Evolutionary conservation across 2,888 invertebrate species (phyloP).

Genomic region (Clepsis dumicolana): DNA sequence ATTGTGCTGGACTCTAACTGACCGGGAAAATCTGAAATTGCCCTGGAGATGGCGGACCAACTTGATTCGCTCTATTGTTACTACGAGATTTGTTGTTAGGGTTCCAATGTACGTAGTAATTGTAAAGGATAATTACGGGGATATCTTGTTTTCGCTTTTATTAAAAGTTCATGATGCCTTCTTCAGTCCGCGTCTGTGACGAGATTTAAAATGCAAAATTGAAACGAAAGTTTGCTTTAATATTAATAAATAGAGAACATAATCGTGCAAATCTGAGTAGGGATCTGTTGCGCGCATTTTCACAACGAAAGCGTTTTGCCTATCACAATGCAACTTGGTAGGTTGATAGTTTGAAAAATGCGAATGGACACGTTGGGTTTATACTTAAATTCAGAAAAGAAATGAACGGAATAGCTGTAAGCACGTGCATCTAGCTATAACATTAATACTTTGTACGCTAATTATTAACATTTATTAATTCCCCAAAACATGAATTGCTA

Average conservation of each 20-base stretch:
- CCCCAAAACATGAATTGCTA: too few species aligned
- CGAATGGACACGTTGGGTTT: background rate
- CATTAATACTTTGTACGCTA: too few species aligned
- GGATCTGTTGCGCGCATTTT: too few species aligned
- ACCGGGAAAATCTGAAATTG: slow-evolving; percentile 81
- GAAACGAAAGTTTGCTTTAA: too few species aligned
- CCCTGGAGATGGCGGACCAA: slow-evolving; percentile 50
- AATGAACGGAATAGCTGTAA: too few species aligned
- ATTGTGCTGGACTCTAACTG: slow-evolving; percentile 73
- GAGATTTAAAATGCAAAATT: background rate
- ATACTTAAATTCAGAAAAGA: too few species aligned
- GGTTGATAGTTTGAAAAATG: background rate
- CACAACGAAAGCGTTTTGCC: background rate
- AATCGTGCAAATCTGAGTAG: too few species aligned
- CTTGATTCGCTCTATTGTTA: slow-evolving; percentile 70
- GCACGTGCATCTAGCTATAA: too few species aligned
- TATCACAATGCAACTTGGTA: background rate
- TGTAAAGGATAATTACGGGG: background rate
- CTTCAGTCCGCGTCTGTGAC: background rate
- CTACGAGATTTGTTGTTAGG: slow-evolving; percentile 32
- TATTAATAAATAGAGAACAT: too few species aligned
- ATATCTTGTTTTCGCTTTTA: background rate
- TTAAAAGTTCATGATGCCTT: background rate
- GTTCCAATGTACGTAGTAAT: slow-evolving; percentile 1
- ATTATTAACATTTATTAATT: too few species aligned